These are phyloP conservation scores for Ceratotherium simum DNA, from an alignment of 2,113 vertebrate species.

Conservation along the genomic window DNA sequence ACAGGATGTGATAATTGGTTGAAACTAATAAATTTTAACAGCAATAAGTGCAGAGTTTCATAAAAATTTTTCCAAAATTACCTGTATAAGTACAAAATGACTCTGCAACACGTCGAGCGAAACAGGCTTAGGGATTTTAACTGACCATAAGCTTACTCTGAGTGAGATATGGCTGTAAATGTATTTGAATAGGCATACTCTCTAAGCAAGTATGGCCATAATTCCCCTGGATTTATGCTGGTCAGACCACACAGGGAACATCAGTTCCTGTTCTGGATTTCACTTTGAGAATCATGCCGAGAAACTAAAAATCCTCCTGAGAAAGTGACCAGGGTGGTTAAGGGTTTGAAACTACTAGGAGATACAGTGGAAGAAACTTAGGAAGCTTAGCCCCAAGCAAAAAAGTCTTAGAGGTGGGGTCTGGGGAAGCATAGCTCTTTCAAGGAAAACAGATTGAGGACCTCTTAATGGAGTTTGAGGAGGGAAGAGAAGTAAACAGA, in stretches of 20 bases:
- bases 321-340: not conserved
- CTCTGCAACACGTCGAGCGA: not conserved
- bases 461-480: not conserved
- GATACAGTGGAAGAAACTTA: not conserved
- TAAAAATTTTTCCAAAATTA: not conserved
- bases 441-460: not conserved
- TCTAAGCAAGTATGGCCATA: not conserved
- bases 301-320: not conserved
- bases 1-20: not conserved
- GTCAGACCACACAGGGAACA: not conserved
- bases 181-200: not conserved
- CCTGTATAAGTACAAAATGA: not conserved
- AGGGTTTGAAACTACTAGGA: not conserved
- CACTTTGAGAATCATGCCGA: not conserved
- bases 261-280: not conserved
- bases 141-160: not conserved
- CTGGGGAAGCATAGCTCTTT: not conserved
- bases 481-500: not conserved
- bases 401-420: not conserved
- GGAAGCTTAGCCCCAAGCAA: not conserved
- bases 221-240: not conserved
- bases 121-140: conserved; percentile 17
- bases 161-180: not conserved
- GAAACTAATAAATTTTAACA: conserved; percentile 21
- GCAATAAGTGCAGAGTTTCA: not conserved